Base-by-base conservation (phyloP, 2,888 invertebrate species). In the Hesperia comma region DNA sequence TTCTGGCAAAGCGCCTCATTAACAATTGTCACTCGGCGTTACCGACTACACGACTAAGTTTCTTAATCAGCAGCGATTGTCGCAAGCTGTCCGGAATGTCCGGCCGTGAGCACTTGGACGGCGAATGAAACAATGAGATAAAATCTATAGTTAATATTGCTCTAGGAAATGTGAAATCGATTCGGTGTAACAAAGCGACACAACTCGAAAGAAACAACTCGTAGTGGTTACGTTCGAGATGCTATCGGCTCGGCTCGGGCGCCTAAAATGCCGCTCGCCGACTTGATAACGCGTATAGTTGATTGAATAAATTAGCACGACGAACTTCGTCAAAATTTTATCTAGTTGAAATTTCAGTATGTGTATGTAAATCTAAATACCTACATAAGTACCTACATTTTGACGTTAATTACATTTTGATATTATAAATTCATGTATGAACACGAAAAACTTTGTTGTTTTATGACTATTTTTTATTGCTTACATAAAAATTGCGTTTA, bases 161-260 rank as follows among this genome's bases (percentile, higher is more conserved):
- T 15, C 43, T 17, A 17, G 37, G 37, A 37, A 46, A 46, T 17
- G 43, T 46, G 43, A 46, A 46, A 17, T 46, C 43, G 12, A 46
- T 46, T 46, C 7, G 1, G 6, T 17, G 17, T 17, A 46, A 46
- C 43, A 46, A 46, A 46, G 43, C 43, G 43, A 46, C 15, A 46
- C 43, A 46, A 46, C 43, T 46, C 43, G 17, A 46, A 46, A 46
- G 43, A 46, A 46, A 46, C 43, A 46, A 46, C 43, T 46, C 15
- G 43, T 46, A 17, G 17, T 46, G 15, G 43, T 46, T 15, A 46
- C 10, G 10, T 46, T 17, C 17, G 43, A 46, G 43, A 46, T 46
- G 43, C 7, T 46, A 46, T 46, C 43, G 43, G 43, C 43, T 17
- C 8, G 15, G 43, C 43, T 17, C 8, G 15, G 7, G 8, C 43